A percentile compares a stretch with the other conserved stretches of the same genome.
These are phyloP conservation scores for Bruchidius siliquastri DNA, from an alignment of 2,888 invertebrate genomes.

Conservation along the genomic window DNA sequence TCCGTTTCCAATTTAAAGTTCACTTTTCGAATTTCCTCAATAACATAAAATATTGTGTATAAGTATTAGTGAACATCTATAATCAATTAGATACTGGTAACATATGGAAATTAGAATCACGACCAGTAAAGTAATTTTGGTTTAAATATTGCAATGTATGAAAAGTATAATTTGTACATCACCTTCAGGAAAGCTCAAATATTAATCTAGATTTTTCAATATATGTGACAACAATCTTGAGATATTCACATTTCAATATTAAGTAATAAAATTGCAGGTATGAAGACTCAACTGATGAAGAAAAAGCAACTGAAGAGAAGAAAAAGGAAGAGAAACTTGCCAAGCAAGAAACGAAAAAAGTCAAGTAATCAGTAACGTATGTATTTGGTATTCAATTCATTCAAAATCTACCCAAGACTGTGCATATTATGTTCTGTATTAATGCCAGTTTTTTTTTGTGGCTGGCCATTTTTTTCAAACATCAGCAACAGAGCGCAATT, in stretches of 20 bases:
- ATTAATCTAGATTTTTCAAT: too few species aligned
- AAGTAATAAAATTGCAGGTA: slow-evolving; percentile 50
- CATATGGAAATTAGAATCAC: too few species aligned
- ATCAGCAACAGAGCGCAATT: neutral
- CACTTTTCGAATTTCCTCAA: too few species aligned
- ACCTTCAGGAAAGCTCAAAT: too few species aligned
- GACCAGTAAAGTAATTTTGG: too few species aligned
- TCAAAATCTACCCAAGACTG: slow-evolving; percentile 7
- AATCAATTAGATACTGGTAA: too few species aligned
- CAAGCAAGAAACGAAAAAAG: slow-evolving; percentile 45
- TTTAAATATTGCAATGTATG: too few species aligned
- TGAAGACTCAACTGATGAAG: slow-evolving; percentile 61
- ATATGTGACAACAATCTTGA: too few species aligned
- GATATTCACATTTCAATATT: neutral
- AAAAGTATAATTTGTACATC: too few species aligned
- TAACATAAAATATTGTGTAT: too few species aligned
- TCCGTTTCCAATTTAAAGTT: too few species aligned
- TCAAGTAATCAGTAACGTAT: slow-evolving; percentile 24
- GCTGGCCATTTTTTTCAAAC: neutral
- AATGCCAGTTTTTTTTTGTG: neutral
- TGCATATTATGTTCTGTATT: neutral
- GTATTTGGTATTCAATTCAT: slow-evolving; percentile 2
- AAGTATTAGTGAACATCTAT: too few species aligned
- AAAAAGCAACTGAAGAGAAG: slow-evolving; percentile 43
- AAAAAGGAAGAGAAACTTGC: slow-evolving; percentile 40